phyloP scores from a whole-genome alignment of 2,888 invertebrate genomes.

The Luperina nickerlii region DNA sequence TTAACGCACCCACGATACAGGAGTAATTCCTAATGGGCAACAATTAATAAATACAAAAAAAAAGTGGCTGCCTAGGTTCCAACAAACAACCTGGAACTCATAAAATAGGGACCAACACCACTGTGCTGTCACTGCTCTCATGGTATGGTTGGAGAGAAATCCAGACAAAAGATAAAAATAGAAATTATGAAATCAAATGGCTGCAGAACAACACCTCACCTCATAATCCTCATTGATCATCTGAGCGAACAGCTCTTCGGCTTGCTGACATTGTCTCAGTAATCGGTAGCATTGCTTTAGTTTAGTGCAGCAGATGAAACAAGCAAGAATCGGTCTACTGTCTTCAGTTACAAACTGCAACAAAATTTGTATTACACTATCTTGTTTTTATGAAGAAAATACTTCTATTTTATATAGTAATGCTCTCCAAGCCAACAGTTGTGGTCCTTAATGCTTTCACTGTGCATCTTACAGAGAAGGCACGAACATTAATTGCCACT shows the following conservation, averaged over 20 bases:
- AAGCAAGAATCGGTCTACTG: no score
- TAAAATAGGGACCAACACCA: no score
- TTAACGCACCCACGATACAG: no score
- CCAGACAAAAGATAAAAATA: neutral
- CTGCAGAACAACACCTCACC: neutral
- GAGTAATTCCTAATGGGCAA: no score
- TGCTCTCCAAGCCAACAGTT: no score
- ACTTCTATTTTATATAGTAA: no score
- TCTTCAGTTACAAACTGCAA: neutral
- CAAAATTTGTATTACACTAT: neutral
- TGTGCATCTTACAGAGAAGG: neutral
- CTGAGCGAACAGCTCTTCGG: neutral
- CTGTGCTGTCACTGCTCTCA: no score
- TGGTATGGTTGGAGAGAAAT: neutral
- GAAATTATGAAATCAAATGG: neutral
- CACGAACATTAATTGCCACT: neutral
- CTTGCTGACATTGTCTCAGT: neutral
- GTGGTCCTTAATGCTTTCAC: no score
- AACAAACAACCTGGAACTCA: no score
- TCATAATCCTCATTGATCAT: neutral
- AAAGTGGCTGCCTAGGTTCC: no score
- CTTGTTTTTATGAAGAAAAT: no score
- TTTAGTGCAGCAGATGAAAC: neutral
- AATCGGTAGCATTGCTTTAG: neutral
- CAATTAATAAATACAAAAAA: no score